phyloP scores from a whole-genome alignment of 2,888 invertebrate species.

The Lacanobia oleracea region DNA sequence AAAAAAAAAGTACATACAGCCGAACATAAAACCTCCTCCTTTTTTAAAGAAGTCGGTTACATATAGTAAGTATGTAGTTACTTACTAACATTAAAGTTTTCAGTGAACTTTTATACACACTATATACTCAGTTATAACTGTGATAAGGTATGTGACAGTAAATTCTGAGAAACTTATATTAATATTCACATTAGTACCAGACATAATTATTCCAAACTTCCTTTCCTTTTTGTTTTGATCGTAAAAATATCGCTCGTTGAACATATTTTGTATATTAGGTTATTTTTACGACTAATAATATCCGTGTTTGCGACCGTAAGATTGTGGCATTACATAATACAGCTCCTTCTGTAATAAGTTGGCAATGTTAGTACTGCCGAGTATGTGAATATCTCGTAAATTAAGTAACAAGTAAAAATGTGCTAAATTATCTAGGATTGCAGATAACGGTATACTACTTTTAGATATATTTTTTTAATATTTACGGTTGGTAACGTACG shows the following conservation, averaged over 20 bases:
- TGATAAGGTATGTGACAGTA: conserved; percentile 7
- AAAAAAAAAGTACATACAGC: no score
- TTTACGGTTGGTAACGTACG: no score
- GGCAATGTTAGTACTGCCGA: conserved; percentile 19
- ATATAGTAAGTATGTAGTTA: no score
- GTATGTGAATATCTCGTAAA: conserved; percentile 17
- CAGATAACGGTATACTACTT: neutral
- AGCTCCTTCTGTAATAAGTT: conserved; percentile 38
- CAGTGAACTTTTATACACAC: neutral
- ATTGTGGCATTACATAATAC: conserved; percentile 50
- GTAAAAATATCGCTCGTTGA: conserved; percentile 39
- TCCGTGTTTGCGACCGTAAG: conserved; percentile 52
- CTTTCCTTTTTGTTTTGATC: conserved; percentile 22
- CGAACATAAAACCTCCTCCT: no score
- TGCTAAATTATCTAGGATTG: neutral
- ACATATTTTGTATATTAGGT: conserved; percentile 47
- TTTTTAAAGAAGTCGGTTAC: no score
- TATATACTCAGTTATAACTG: neutral
- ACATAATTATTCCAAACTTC: conserved; percentile 21
- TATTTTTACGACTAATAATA: conserved; percentile 59
- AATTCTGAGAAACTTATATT: conserved; percentile 6
- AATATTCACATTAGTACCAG: conserved; percentile 6
- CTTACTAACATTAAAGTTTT: neutral
- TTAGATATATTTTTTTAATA: no score
- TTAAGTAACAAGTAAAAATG: conserved; percentile 6